Evolutionary conservation across 1,140 invertebrate genomes (phyloP).

Genomic region (Xylocopa sonorina): DNA sequence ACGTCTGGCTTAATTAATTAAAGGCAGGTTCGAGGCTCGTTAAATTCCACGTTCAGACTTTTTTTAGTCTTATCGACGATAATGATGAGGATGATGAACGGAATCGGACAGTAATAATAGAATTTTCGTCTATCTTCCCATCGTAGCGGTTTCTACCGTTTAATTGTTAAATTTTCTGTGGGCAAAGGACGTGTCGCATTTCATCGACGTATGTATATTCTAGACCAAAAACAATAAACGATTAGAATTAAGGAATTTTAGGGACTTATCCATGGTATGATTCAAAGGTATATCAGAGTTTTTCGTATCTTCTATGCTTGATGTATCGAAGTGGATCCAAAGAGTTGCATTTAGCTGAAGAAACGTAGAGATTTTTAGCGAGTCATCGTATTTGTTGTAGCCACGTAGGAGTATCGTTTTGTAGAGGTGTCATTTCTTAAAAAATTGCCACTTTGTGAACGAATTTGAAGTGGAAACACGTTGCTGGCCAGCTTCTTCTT

Average conservation of each 20-base stretch:
- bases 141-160: not conserved
- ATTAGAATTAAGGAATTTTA: too few species aligned
- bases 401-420: too few species aligned
- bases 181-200: not conserved
- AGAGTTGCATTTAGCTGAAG: too few species aligned
- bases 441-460: not conserved
- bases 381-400: too few species aligned
- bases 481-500: slow-evolving; percentile 41
- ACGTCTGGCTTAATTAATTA: slow-evolving; percentile 56
- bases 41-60: slow-evolving; percentile 42
- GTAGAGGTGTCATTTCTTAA: too few species aligned
- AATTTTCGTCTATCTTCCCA: slow-evolving; percentile 18
- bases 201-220: too few species aligned
- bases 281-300: too few species aligned
- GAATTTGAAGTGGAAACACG: not conserved
- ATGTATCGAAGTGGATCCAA: too few species aligned
- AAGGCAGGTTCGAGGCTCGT: slow-evolving; percentile 53
- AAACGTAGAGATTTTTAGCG: too few species aligned
- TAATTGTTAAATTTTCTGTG: slow-evolving; percentile 6
- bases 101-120: slow-evolving; percentile 39
- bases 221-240: too few species aligned
- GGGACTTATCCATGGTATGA: too few species aligned
- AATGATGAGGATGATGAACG: not conserved
- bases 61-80: slow-evolving; percentile 15
- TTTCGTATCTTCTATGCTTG: too few species aligned